Evolutionary conservation across 2,888 invertebrate species (phyloP), one percentile per base, ranked within the genome.

Genomic region (Eupelmus urozonus): DNA sequence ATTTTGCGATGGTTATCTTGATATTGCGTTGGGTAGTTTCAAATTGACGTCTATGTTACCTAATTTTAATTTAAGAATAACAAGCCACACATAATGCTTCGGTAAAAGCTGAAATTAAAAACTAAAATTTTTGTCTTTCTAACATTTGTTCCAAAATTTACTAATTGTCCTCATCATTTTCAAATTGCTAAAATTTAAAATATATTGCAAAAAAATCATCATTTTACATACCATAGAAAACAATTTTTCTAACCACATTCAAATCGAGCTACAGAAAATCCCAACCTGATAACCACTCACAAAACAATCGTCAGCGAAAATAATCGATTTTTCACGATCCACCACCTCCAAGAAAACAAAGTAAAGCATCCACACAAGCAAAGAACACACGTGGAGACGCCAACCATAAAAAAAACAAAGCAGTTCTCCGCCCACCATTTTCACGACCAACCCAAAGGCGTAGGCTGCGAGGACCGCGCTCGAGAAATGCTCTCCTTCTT

Each of bases 361-460:
- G 40, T 74, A 2, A 18, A 51, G 51, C 20, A 4, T 4, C 1
- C n/a, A 51, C 18, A 2, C 2, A 20, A 51, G 51, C 18, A 20
- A 18, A 20, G 3, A 18, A 45, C 16, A 13, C 16, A 45, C 13
- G 16, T 16, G 1, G 4, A 42, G 16, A 20, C 59, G 11, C 29
- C 4, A 53, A 76, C n/a, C n/a, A n/a, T n/a, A n/a, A n/a, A n/a
- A n/a, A n/a, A n/a, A n/a, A n/a, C n/a, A n/a, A 67, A 53, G 75
- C 63, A 57, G 34, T 16, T 49, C 80, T 81, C 81, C 82, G 79
- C 82, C 82, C 81, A 82, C 80, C 76, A 76, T 76, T 81, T 82
- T 82, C 71, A 75, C 79, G 80, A 80, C 62, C 78, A 66, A 79
- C 70, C 72, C 63, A 66, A 73, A 80, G 79, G 77, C 76, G 74